Base-by-base conservation (phyloP, 2,888 invertebrate species). In the Pycnomerus fuliginosus region DNA sequence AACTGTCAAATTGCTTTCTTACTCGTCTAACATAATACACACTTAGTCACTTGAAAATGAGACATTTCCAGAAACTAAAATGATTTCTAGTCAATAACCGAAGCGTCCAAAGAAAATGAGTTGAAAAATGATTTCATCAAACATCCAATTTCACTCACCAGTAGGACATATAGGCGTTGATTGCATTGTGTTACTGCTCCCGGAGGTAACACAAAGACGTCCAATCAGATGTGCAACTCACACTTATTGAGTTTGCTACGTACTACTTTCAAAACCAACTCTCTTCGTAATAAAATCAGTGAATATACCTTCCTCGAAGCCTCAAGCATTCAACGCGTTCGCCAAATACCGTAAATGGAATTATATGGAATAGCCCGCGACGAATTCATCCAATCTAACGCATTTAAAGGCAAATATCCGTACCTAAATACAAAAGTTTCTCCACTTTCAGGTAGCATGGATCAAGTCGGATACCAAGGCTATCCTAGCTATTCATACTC, bases 401-500 rank as follows among this genome's bases (percentile, higher is more conserved):
- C 55, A 52, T 56, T 60, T 56, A 53, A 53, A 53, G 47, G 52
- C 54, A 56, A 56, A 56, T 53, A 56, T 54, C 53, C 56, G 47
- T 44, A 32, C 32, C 32, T 36, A 41, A 40, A 43, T 25, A 25
- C 25, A 25, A 3, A 25, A 25, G 25, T 25, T 25, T 3, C 10
- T 50, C 64, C 50, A 53, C 50, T 67, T 74, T 67, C 75, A 91
- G 91, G 90, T 92, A 62, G 92, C 91, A 62, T 92, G 91, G 91
- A 90, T 92, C 71, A 91, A 91, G 73, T 89, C 90, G 25, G 91
- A 91, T 74, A 86, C 90, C 38, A 89, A 90, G 73, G 89, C 90
- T 55, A 91, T 91, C 65, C 78, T 92, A 55, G 90, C 91, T 28
- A 89, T 90, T 69, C 90, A 90, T 74, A 91, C 87, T 41, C 89